These are phyloP conservation scores for Burhinus bistriatus DNA, from an alignment of 2,113 vertebrate genomes.

Conservation along the genomic window DNA sequence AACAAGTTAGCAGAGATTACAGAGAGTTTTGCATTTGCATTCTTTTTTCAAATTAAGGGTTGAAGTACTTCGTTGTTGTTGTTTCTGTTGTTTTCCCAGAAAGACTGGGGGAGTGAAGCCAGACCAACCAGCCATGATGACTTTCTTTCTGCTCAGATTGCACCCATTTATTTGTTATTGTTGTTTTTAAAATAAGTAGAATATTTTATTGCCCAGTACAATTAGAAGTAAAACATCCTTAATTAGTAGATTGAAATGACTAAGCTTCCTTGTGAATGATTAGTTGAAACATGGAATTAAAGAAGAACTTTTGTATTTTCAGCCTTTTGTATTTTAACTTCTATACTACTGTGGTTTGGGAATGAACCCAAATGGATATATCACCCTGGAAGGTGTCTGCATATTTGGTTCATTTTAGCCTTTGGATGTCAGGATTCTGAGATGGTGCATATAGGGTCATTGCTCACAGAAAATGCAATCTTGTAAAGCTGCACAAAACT, in stretches of 20 bases:
- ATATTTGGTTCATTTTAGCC: not conserved
- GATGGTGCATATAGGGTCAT: not conserved
- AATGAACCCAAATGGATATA: not conserved
- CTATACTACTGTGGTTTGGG: not conserved
- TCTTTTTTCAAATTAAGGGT: not conserved
- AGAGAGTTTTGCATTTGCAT: not conserved
- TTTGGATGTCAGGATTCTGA: not conserved
- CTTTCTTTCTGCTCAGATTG: not conserved
- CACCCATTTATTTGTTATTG: not conserved
- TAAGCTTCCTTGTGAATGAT: not conserved
- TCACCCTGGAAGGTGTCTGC: not conserved
- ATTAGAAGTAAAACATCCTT: not conserved
- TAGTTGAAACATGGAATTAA: not conserved
- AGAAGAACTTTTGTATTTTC: not conserved
- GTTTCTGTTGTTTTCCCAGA: not conserved
- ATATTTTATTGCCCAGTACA: not conserved
- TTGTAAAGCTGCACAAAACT: not conserved
- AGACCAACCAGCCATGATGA: not conserved
- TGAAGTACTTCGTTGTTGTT: not conserved
- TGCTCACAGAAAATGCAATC: constrained; percentile 5
- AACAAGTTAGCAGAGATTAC: not conserved
- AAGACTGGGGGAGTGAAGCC: not conserved
- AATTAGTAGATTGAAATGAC: not conserved
- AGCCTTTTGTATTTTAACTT: not conserved
- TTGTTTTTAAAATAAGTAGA: not conserved